Evolutionary conservation across 2,797 vertebrate genomes (phyloP), one percentile per base, ranked within the genome.

Genomic region (Somateria mollissima): DNA sequence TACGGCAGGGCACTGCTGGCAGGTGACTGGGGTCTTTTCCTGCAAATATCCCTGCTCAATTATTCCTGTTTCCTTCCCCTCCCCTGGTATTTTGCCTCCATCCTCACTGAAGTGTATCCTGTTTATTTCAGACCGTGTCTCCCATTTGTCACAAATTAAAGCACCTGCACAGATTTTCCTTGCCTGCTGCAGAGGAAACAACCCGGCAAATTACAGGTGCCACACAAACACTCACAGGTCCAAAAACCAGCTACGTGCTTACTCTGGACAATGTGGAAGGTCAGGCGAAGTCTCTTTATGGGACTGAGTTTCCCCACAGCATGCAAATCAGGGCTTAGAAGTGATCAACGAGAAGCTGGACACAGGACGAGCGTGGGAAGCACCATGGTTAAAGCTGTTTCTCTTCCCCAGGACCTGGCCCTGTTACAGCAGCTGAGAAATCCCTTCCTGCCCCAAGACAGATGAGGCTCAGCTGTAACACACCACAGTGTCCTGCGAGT

Each of bases 281-380:
- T 92, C 93, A 82, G 2, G 0, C 74, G 79, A 92, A 96, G 93
- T 94, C 7, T 0, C 62, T 70, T 74, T 89, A 80, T 56, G 82
- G 0, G 1, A 91, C 62, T 72, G 78, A 82, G 75, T 77, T 89
- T 74, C 0, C 1, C 73, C 72, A 73, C 65, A 87, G 82, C 75
- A 86, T 81, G 91, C 60, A 96, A 85, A 95, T 89, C 72, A 70
- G 84, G 61, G 78, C 76, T 92, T 85, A 89, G 89, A 89, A 47
- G 51, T n/a, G 66, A 65, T 72, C 72, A 94, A 47, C 0, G 0
- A 89, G 87, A 82, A 91, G 49, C 75, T 84, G 84, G 72, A 83
- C 0, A 0, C 51, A 72, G 72, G 45, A 92, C 3, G 1, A 82
- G 39, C 36, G 32, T 0, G 8, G 28, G 30, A 92, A 94, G 89